Evolutionary conservation across 2,113 vertebrate species (phyloP).

Genomic region (Albula goreensis): DNA sequence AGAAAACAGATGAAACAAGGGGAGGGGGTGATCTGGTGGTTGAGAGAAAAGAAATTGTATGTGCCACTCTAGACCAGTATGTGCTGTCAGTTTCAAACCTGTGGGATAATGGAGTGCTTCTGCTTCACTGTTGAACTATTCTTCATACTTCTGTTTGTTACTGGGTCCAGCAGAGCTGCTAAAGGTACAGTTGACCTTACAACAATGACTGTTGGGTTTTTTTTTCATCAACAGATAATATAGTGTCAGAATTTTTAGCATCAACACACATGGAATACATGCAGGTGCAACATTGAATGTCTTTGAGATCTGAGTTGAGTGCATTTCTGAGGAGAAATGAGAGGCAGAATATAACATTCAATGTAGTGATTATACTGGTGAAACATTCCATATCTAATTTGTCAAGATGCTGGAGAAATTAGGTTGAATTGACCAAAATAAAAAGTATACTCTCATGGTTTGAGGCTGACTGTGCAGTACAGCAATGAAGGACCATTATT

Average conservation of each 20-base stretch:
- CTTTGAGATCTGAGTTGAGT: too few relatives aligned
- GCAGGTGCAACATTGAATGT: too few relatives aligned
- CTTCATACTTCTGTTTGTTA: constrained; percentile 31
- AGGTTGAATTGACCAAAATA: background rate
- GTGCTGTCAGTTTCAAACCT: background rate
- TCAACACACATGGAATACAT: too few relatives aligned
- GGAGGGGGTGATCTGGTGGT: constrained; percentile 30
- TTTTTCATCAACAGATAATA: background rate
- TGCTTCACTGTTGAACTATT: constrained; percentile 45
- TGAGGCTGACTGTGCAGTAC: background rate
- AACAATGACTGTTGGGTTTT: background rate
- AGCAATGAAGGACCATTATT: background rate
- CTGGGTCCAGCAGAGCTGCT: background rate
- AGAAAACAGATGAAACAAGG: constrained; percentile 42
- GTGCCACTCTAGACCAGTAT: background rate
- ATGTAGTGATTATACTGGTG: background rate
- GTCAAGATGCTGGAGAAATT: background rate
- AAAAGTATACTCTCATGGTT: background rate
- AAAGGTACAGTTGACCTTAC: constrained; percentile 54
- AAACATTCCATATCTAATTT: background rate
- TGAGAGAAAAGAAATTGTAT: background rate
- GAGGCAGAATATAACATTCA: background rate
- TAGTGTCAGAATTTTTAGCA: background rate
- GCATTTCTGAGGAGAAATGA: background rate
- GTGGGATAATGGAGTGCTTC: constrained; percentile 53